Evolutionary conservation across 2,113 vertebrate species (phyloP).

Genomic region (Laticauda laticaudata): DNA sequence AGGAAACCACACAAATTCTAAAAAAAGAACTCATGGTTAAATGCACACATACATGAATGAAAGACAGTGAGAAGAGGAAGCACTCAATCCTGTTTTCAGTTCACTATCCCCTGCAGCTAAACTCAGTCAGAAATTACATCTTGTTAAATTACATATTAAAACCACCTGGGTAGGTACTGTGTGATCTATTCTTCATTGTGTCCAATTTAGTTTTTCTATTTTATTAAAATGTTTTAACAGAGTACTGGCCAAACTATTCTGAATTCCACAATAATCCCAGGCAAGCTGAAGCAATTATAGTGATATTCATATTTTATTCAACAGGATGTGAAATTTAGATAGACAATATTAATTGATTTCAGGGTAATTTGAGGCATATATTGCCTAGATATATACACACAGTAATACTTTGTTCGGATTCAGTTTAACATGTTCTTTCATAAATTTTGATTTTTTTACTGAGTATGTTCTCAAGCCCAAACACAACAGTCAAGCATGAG

Average conservation of each 20-base stretch:
- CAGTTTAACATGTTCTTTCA: background rate
- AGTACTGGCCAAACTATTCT: background rate
- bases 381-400: background rate
- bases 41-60: background rate
- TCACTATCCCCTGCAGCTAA: background rate
- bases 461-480: background rate
- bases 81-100: background rate
- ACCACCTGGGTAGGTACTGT: no score
- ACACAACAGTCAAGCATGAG: background rate
- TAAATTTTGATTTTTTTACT: background rate
- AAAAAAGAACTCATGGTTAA: background rate
- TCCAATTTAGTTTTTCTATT: background rate
- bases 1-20: background rate
- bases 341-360: background rate
- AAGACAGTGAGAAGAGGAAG: background rate
- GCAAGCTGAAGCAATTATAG: background rate
- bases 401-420: background rate
- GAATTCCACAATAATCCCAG: background rate
- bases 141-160: background rate
- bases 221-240: background rate
- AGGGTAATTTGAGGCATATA: background rate
- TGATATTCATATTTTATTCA: background rate
- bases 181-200: background rate
- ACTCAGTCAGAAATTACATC: background rate
- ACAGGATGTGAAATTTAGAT: background rate